A percentile compares a stretch with the other conserved stretches of the same genome.
Conservation (phyloP, 2,797 vertebrate genomes). For the Eospalax fontanierii region DNA sequence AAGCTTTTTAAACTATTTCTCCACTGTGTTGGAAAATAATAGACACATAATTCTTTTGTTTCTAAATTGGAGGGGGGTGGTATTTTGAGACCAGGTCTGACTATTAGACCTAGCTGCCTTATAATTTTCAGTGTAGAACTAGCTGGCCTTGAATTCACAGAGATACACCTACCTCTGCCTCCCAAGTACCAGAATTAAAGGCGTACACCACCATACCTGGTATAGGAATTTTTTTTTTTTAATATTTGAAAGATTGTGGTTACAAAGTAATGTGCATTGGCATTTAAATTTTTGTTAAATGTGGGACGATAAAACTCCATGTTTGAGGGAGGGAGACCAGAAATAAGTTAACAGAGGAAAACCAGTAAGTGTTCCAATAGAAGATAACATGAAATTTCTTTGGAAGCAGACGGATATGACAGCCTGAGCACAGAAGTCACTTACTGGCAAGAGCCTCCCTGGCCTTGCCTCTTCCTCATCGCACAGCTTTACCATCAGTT, state of each 20-base stretch:
- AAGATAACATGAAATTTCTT: not conserved
- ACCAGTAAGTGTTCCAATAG: not conserved
- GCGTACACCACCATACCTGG: too few relatives aligned
- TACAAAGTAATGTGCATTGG: not conserved
- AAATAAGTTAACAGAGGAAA: not conserved
- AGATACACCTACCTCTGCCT: too few relatives aligned
- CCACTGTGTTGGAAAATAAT: not conserved
- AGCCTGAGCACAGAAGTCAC: not conserved
- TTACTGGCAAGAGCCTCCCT: not conserved
- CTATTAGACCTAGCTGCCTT: too few relatives aligned
- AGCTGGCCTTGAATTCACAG: too few relatives aligned
- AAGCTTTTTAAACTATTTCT: not conserved
- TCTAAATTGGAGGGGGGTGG: not conserved
- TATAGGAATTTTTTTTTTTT: not conserved
- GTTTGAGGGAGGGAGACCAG: not conserved
- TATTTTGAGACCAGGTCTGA: too few relatives aligned
- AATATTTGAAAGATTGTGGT: not conserved
- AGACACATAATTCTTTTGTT: not conserved
- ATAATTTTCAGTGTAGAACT: too few relatives aligned
- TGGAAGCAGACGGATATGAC: not conserved
- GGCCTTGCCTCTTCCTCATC: too few relatives aligned
- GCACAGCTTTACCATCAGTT: not conserved
- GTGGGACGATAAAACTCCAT: not conserved
- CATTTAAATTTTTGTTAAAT: not conserved
- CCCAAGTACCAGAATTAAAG: too few relatives aligned